Base-by-base conservation (phyloP, 2,113 vertebrate species). In the Gorsachius goisagi region DNA sequence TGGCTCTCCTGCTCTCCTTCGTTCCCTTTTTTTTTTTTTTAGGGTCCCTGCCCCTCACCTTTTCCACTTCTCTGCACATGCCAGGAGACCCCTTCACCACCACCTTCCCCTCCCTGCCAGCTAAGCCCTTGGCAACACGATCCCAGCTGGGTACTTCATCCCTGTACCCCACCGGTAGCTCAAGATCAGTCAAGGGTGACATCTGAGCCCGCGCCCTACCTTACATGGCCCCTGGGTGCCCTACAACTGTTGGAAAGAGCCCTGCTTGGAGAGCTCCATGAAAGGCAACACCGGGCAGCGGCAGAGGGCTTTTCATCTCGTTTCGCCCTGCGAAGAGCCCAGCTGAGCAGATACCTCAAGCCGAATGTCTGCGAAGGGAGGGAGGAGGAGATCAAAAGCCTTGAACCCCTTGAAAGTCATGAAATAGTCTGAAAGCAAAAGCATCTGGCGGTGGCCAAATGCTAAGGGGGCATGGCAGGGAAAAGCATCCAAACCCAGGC, bases 131-230 rank as follows among this genome's bases (percentile, higher is more conserved):
- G 45, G 86, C 68, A 94, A 93, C 47, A 32, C 3, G 74, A 96
- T 81, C 68, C 64, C 75, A 73, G 62, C 39, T 30, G 53, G 64
- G 41, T 86, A 69, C 72, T 83, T 92, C 92, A 56, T 89, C 79
- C 87, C 85, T 50, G 35, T 76, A 75, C 39, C 47, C 45, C 72
- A 74, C 16, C 3, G 4, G 35, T 73, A 67, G 91, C 85, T 96
- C 93, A 93, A 87, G 85, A 91, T 88, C 94, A 92, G 74, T 74
- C 96, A 93, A 90, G 92, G 92, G 93, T 89, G 89, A 95, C 72
- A 96, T 92, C 85, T 92, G 95, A 97, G 82, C 89, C 83, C 50
- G 69, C 74, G 79, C 32, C 80, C 90, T 93, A 74, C 93, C 85
- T 96, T 83, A 86, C 39, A 53, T 0, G 6, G 91, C 67, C 71